These are phyloP conservation scores for Dendropsophus ebraccatus DNA, from an alignment of 2,113 vertebrate genomes.

Conservation along the genomic window DNA sequence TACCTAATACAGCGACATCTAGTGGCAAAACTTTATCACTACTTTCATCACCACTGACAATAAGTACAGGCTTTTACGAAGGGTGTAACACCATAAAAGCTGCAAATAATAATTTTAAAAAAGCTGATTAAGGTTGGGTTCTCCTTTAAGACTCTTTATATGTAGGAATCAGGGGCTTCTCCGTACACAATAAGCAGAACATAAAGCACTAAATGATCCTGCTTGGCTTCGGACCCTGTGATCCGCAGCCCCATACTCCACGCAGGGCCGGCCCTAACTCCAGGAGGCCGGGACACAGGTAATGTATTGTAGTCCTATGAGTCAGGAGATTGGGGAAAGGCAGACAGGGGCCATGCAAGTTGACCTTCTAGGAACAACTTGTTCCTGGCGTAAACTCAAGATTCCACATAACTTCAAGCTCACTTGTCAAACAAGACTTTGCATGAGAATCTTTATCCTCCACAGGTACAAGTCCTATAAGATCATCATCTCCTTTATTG, in stretches of 20 bases:
- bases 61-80: too few relatives aligned
- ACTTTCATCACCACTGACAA: too few relatives aligned
- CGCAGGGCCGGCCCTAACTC: too few relatives aligned
- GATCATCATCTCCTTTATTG: slow-evolving; percentile 16
- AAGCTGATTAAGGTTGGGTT: too few relatives aligned
- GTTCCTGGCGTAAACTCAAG: slow-evolving; percentile 79
- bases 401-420: slow-evolving; percentile 71
- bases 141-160: too few relatives aligned
- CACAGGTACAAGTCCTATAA: slow-evolving; percentile 31
- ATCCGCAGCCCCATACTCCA: background rate
- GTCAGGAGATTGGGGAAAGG: slow-evolving; percentile 61
- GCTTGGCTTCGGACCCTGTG: background rate
- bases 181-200: background rate
- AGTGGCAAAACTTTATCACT: too few relatives aligned
- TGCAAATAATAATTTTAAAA: too few relatives aligned
- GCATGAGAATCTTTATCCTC: slow-evolving; percentile 4
- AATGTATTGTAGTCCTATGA: slow-evolving; percentile 21
- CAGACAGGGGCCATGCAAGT: slow-evolving; percentile 75
- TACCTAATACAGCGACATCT: too few relatives aligned
- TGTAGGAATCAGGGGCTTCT: background rate
- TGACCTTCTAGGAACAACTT: slow-evolving; percentile 77
- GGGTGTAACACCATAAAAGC: too few relatives aligned
- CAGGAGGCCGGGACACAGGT: background rate
- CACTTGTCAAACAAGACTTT: slow-evolving; percentile 72
- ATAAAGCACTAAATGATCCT: too few relatives aligned